A percentile compares a stretch with the other conserved stretches of the same genome.
These are phyloP conservation scores for Drosophila sulfurigaster DNA, from an alignment of 1,140 invertebrate genomes.

Conservation along the genomic window DNA sequence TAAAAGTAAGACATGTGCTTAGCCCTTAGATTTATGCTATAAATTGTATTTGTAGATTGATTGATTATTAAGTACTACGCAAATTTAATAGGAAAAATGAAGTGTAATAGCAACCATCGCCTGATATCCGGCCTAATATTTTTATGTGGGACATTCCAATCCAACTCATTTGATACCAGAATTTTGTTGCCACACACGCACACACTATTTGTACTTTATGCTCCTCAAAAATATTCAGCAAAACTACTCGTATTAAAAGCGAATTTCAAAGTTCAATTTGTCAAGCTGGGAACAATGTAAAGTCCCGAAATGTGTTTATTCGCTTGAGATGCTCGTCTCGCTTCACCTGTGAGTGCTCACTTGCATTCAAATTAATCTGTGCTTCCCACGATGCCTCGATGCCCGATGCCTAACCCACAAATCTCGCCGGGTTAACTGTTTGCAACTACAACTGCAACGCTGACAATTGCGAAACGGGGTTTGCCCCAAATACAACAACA, in stretches of 20 bases:
- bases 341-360: too few relatives aligned
- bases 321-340: too few relatives aligned
- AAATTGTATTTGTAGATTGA: constrained; percentile 3
- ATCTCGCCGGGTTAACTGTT: constrained; percentile 13
- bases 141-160: constrained; percentile 30
- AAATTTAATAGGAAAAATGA: constrained; percentile 29
- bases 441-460: constrained; percentile 45
- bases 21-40: constrained; percentile 40
- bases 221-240: too few relatives aligned
- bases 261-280: too few relatives aligned
- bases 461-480: constrained; percentile 37
- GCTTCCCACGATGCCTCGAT: constrained; percentile 37
- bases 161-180: background rate
- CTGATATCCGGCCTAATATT: background rate
- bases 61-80: constrained; percentile 6
- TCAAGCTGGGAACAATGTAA: too few relatives aligned
- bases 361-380: constrained; percentile 11
- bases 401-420: background rate
- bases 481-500: constrained; percentile 18
- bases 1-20: background rate
- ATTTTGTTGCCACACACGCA: too few relatives aligned
- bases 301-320: too few relatives aligned
- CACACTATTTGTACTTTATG: too few relatives aligned
- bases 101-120: constrained; percentile 3
- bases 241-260: too few relatives aligned